These are phyloP conservation scores for Eidolon helvum DNA, from an alignment of 2,113 vertebrate species.

Conservation along the genomic window DNA sequence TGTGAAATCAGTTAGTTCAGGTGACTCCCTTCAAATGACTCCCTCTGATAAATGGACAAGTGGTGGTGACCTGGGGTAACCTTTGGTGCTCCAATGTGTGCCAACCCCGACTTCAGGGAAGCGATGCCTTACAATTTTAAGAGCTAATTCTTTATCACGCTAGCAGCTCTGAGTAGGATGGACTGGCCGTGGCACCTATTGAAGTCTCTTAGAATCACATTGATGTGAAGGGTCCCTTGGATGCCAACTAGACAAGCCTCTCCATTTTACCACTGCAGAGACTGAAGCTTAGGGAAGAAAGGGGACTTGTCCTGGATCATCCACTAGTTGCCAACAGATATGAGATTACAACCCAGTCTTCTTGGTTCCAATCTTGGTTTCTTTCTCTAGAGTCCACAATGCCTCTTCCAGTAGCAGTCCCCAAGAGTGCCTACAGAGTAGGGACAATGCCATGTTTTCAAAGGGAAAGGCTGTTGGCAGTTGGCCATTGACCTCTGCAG, in stretches of 20 bases:
- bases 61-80: background rate
- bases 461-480: background rate
- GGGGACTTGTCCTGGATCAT: background rate
- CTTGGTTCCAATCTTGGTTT: background rate
- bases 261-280: background rate
- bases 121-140: background rate
- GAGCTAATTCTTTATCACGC: background rate
- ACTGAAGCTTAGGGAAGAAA: background rate
- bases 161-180: too few species aligned
- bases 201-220: background rate
- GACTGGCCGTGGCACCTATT: background rate
- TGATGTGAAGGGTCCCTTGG: background rate
- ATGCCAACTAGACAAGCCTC: background rate
- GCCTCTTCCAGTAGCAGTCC: background rate
- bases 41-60: background rate
- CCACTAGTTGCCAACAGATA: background rate
- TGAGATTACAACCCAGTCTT: background rate
- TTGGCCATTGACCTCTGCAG: background rate
- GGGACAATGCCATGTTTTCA: background rate
- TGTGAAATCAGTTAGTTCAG: background rate
- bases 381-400: background rate
- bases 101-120: background rate
- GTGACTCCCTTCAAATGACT: background rate
- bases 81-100: background rate
- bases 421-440: accelerated